Percentiles rank a stretch among this genome's conserved stretches.
Conservation (phyloP, 2,113 vertebrate genomes). For the Egretta garzetta region DNA sequence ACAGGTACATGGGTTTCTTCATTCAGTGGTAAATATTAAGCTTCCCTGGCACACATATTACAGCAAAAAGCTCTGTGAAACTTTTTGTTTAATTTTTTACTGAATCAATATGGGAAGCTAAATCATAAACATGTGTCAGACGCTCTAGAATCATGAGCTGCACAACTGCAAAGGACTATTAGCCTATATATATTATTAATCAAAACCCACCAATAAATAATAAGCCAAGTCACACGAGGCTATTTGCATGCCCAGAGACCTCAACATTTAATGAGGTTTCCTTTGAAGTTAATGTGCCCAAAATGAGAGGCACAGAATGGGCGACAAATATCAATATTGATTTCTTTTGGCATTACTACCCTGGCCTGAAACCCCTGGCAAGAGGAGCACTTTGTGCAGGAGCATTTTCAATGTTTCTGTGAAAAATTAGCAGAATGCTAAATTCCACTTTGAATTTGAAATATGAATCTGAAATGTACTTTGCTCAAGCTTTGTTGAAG, state of each 20-base stretch:
- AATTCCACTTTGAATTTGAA: slow-evolving; percentile 16
- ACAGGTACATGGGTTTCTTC: background rate
- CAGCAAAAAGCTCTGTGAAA: background rate
- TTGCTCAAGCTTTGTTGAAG: slow-evolving; percentile 56
- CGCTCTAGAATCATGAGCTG: background rate
- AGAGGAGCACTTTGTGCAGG: background rate
- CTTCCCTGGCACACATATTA: background rate
- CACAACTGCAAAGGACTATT: background rate
- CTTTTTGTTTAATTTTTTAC: background rate
- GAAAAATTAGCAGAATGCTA: slow-evolving; percentile 35
- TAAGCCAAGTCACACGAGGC: background rate
- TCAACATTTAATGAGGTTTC: slow-evolving; percentile 7
- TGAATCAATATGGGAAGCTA: background rate
- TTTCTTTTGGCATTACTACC: background rate
- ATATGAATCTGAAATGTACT: slow-evolving; percentile 7
- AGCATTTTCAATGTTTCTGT: background rate
- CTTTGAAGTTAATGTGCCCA: background rate
- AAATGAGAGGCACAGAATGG: background rate
- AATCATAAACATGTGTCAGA: background rate
- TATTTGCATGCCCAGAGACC: background rate
- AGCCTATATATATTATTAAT: background rate
- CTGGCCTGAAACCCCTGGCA: slow-evolving; percentile 1
- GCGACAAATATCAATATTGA: slow-evolving; percentile 7
- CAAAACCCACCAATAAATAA: background rate
- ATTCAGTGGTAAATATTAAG: background rate